A percentile compares a stretch with the other conserved stretches of the same genome.
phyloP scores from a whole-genome alignment of 2,113 vertebrate genomes.

The Litocranius walleri region DNA sequence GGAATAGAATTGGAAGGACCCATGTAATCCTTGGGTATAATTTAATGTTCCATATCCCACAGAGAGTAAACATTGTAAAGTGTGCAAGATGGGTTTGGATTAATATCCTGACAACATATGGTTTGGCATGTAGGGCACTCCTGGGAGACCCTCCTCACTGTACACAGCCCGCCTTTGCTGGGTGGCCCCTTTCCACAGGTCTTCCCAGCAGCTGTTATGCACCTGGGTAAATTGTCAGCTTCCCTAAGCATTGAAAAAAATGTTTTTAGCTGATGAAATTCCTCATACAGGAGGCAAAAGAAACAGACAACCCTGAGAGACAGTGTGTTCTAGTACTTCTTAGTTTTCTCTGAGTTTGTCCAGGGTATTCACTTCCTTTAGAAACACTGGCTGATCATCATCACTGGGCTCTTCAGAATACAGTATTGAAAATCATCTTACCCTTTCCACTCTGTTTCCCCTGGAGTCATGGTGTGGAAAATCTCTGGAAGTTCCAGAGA shows the following conservation, averaged over 20 bases:
- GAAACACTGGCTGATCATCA: not conserved
- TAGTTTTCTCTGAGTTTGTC: conserved; percentile 19
- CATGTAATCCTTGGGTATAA: conserved; percentile 56
- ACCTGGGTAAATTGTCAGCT: conserved; percentile 42
- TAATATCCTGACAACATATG: conserved; percentile 64
- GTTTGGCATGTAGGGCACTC: conserved; percentile 41
- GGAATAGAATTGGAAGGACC: conserved; percentile 55
- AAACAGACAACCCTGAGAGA: not conserved
- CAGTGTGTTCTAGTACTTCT: not conserved
- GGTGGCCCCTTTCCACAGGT: conserved; percentile 24
- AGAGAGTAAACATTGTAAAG: conserved; percentile 56
- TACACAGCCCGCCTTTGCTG: not conserved
- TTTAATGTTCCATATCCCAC: conserved; percentile 48
- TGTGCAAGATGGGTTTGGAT: conserved; percentile 52
- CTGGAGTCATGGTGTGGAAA: not conserved
- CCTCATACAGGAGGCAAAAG: conserved; percentile 5
- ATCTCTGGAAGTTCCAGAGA: not conserved
- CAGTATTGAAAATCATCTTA: not conserved
- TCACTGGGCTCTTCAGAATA: conserved; percentile 9
- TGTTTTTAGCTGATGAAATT: conserved; percentile 38
- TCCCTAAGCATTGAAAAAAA: not conserved
- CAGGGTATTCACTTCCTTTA: not conserved
- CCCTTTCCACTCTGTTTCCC: not conserved
- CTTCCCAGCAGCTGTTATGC: conserved; percentile 48
- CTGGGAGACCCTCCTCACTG: conserved; percentile 35